Conservation (phyloP, 2,888 invertebrate species). For the Nomada goodeniana region DNA sequence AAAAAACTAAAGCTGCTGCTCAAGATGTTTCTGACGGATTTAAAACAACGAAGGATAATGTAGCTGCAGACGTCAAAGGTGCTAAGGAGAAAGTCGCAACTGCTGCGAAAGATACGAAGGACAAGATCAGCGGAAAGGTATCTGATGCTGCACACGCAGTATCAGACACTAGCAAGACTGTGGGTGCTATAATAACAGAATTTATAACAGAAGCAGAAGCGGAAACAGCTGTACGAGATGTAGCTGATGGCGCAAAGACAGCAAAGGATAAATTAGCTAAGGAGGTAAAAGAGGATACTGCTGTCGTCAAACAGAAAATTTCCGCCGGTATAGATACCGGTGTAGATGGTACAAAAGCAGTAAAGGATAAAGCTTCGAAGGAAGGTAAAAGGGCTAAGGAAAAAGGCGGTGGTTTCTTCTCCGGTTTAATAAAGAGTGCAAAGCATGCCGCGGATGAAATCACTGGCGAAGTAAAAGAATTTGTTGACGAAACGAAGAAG, state of each 20-base stretch:
- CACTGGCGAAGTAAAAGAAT: constrained; percentile 81
- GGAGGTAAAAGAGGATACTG: constrained; percentile 74
- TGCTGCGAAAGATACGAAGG: constrained; percentile 46
- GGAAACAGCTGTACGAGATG: constrained; percentile 58
- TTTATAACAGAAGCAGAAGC: constrained; percentile 34
- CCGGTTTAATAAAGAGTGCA: constrained; percentile 49
- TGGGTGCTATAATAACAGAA: too few relatives aligned
- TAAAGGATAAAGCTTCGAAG: constrained; percentile 82
- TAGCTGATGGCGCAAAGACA: constrained; percentile 54
- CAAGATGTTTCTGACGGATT: constrained; percentile 46
- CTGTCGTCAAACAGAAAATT: constrained; percentile 62
- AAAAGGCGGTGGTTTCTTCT: constrained; percentile 67
- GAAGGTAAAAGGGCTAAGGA: constrained; percentile 86
- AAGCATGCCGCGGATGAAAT: constrained; percentile 82
- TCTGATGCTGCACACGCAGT: constrained; percentile 38
- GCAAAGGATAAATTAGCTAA: constrained; percentile 73
- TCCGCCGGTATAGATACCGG: constrained; percentile 71
- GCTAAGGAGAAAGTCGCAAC: constrained; percentile 26
- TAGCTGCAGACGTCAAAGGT: constrained; percentile 52
- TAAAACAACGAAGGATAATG: constrained; percentile 50
- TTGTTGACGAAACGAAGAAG: constrained; percentile 74
- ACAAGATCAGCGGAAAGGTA: constrained; percentile 45
- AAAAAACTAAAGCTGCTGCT: constrained; percentile 72
- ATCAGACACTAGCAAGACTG: constrained; percentile 64
- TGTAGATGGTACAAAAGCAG: constrained; percentile 73